Conservation (phyloP, 2,113 vertebrate genomes). For the Dipodomys merriami region DNA sequence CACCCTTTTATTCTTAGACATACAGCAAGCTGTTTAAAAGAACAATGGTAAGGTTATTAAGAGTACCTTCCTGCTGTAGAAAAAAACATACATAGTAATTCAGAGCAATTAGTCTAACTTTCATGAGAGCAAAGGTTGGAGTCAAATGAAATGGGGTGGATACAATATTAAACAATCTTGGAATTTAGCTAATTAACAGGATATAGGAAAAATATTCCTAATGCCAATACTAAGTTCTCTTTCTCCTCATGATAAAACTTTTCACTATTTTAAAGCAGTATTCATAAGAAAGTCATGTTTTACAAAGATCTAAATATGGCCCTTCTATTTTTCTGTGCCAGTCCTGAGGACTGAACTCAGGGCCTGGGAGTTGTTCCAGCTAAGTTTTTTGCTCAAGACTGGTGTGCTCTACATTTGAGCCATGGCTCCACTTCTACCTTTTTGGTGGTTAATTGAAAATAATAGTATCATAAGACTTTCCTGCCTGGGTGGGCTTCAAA, state of each 20-base stretch:
- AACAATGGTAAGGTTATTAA: conserved; percentile 84
- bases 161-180: conserved; percentile 87
- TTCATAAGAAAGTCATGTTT: background rate
- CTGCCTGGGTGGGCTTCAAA: too few species aligned
- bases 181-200: conserved; percentile 85
- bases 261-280: conserved; percentile 78
- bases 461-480: too few species aligned
- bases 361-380: too few species aligned
- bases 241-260: conserved; percentile 83
- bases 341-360: too few species aligned
- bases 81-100: conserved; percentile 87
- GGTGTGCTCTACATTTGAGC: too few species aligned
- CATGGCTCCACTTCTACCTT: too few species aligned
- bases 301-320: conserved; percentile 34
- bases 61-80: conserved; percentile 86
- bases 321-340: background rate
- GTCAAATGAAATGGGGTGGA: conserved; percentile 89
- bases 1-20: conserved; percentile 84
- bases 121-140: conserved; percentile 86
- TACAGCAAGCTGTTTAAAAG: conserved; percentile 84
- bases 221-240: conserved; percentile 82
- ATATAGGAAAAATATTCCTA: conserved; percentile 87
- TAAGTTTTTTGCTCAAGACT: too few species aligned
- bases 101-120: conserved; percentile 87
- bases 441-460: too few species aligned